phyloP scores from a whole-genome alignment of 2,113 vertebrate species.

The Dicentrarchus labrax region DNA sequence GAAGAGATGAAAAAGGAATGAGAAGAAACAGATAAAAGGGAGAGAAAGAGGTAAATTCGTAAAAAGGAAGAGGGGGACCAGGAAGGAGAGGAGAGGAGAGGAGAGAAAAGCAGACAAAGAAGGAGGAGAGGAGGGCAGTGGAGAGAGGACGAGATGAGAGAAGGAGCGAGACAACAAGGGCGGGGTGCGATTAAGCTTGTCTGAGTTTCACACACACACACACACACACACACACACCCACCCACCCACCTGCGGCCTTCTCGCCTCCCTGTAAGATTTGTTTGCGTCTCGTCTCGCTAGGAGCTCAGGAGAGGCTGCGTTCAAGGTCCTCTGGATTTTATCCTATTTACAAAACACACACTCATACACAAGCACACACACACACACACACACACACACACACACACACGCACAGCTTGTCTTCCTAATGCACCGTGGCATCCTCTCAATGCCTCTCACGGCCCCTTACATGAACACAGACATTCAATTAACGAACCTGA shows the following conservation, averaged over 20 bases:
- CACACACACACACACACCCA: conserved; percentile 10
- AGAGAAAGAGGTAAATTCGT: not conserved
- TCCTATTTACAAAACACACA: conserved; percentile 55
- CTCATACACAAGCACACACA: conserved; percentile 29
- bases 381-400: conserved; percentile 44
- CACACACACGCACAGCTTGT: conserved; percentile 54
- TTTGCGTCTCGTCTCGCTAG: conserved; percentile 61
- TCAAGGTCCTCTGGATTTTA: conserved; percentile 67
- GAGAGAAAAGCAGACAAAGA: not conserved
- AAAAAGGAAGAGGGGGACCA: not conserved
- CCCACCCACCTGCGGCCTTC: conserved; percentile 54
- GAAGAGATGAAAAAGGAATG: not conserved
- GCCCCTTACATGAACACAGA: conserved; percentile 70
- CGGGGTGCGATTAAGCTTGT: conserved; percentile 26
- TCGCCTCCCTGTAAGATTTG: conserved; percentile 47
- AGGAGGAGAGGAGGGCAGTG: not conserved
- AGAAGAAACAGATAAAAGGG: not conserved
- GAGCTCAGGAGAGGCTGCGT: conserved; percentile 56
- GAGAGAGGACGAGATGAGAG: not conserved
- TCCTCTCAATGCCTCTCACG: conserved; percentile 68
- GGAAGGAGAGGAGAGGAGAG: not conserved
- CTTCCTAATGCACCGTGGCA: conserved; percentile 71
- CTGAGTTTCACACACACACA: conserved; percentile 14
- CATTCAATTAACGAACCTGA: conserved; percentile 74
- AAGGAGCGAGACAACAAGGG: not conserved